Evolutionary conservation across 2,113 vertebrate species (phyloP).

Genomic region (Stigmatopora argus): DNA sequence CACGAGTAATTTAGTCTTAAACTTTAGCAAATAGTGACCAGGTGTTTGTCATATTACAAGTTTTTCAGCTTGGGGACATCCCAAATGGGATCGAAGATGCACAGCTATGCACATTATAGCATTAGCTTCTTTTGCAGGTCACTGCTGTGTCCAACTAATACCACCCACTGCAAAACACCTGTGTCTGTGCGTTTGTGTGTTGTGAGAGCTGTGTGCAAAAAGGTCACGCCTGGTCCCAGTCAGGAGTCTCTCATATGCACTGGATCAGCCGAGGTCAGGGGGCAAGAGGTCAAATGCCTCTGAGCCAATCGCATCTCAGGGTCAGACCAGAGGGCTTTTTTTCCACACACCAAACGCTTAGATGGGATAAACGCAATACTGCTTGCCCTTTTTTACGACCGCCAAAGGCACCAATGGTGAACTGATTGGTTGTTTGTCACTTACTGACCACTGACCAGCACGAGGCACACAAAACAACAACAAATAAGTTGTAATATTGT

Average conservation of each 20-base stretch:
- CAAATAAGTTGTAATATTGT: background rate
- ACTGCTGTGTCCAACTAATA: conserved; percentile 20
- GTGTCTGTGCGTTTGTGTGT: conserved; percentile 18
- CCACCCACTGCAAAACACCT: conserved; percentile 45
- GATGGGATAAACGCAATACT: conserved; percentile 43
- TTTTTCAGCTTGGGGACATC: conserved; percentile 14
- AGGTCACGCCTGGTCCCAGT: conserved; percentile 50
- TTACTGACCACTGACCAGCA: background rate
- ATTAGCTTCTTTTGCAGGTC: conserved; percentile 15
- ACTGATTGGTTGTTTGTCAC: conserved; percentile 8
- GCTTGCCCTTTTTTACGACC: conserved; percentile 28
- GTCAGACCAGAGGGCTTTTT: conserved; percentile 31
- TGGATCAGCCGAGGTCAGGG: conserved; percentile 55
- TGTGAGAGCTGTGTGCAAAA: conserved; percentile 28
- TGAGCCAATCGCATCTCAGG: conserved; percentile 52
- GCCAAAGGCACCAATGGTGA: background rate
- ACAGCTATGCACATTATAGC: background rate
- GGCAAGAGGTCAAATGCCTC: conserved; percentile 43
- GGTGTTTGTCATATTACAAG: conserved; percentile 12
- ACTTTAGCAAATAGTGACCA: conserved; percentile 10
- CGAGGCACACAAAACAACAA: background rate
- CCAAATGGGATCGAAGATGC: conserved; percentile 21
- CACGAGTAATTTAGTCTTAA: background rate
- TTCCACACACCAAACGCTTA: conserved; percentile 41
- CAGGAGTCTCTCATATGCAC: conserved; percentile 64